Conservation (phyloP, 2,888 invertebrate genomes). For the Sceliomorpha sp. region DNA sequence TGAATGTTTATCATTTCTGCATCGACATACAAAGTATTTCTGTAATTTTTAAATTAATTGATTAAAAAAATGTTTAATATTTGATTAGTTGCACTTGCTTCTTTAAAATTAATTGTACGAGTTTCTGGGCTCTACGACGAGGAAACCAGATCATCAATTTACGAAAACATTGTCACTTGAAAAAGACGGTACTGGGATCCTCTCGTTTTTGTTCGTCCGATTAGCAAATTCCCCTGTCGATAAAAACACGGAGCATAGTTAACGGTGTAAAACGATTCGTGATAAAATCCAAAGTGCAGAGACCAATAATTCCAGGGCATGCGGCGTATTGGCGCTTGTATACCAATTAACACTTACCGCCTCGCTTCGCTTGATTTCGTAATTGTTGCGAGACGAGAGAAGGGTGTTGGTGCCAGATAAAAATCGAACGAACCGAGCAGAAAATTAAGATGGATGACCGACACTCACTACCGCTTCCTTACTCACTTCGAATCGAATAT, state of each 20-base stretch:
- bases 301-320: conserved; percentile 26
- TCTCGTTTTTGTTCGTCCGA: conserved; percentile 3
- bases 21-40: too few species aligned
- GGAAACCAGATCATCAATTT: conserved; percentile 5
- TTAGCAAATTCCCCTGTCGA: conserved; percentile 9
- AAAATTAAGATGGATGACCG: conserved; percentile 30
- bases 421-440: conserved; percentile 19
- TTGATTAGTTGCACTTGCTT: too few species aligned
- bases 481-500: not conserved
- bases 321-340: conserved; percentile 21
- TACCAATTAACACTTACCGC: conserved; percentile 29
- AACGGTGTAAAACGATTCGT: conserved; percentile 23
- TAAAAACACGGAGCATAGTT: conserved; percentile 10
- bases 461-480: conserved; percentile 2
- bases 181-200: not conserved
- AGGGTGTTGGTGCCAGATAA: conserved; percentile 20
- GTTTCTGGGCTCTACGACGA: too few species aligned
- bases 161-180: not conserved
- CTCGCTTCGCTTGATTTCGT: conserved; percentile 15
- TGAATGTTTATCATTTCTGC: too few species aligned
- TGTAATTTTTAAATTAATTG: too few species aligned
- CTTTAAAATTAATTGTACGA: too few species aligned
- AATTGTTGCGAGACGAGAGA: conserved; percentile 7
- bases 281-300: conserved; percentile 24
- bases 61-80: too few species aligned